A percentile compares a stretch with the other conserved stretches of the same genome.
phyloP scores from a whole-genome alignment of 2,797 vertebrate species.

The Chaetophractus vellerosus region DNA sequence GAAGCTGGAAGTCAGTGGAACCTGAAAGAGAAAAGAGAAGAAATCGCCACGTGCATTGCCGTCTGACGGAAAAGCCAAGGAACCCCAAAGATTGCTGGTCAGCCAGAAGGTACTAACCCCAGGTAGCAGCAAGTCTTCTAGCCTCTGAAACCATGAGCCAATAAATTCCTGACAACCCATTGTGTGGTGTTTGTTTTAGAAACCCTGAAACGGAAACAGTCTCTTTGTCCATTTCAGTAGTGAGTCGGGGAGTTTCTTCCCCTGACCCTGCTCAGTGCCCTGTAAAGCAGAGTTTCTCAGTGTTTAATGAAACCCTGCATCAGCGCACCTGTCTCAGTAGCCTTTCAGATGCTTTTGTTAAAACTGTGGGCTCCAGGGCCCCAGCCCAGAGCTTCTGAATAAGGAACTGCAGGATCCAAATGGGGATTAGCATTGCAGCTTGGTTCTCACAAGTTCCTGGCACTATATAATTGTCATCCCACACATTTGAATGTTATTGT shows the following conservation, averaged over 20 bases:
- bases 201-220: no score
- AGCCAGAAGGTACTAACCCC: no score
- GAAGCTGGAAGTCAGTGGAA: no score
- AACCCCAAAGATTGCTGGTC: no score
- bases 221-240: not conserved
- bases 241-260: not conserved
- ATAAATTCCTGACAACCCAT: no score
- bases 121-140: no score
- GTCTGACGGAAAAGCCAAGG: no score
- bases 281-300: not conserved
- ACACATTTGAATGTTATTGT: not conserved
- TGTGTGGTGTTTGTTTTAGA: no score
- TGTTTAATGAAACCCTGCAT: not conserved
- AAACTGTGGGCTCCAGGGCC: not conserved
- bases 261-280: not conserved
- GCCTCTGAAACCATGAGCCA: no score
- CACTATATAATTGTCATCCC: not conserved
- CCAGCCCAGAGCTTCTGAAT: not conserved
- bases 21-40: no score
- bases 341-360: not conserved
- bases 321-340: not conserved
- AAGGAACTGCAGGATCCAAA: not conserved
- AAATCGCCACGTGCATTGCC: no score
- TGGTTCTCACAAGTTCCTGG: not conserved
- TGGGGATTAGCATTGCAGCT: not conserved